Percentiles rank a stretch among this genome's conserved stretches.
phyloP scores from a whole-genome alignment of 2,888 invertebrate genomes.

The Drosophila neotestacea region DNA sequence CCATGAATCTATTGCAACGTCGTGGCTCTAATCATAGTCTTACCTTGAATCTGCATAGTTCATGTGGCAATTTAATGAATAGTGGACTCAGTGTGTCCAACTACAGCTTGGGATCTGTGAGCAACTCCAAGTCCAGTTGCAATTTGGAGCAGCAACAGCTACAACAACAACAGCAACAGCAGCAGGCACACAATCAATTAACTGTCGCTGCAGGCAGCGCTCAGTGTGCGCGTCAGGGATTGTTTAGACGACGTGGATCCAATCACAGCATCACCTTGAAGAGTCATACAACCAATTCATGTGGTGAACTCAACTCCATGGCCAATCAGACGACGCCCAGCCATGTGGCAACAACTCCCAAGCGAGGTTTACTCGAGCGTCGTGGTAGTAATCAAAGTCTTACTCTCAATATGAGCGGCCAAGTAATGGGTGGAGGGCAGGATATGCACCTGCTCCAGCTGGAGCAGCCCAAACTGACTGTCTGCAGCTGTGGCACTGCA shows the following conservation, averaged over 20 bases:
- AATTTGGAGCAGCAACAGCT: constrained; percentile 69
- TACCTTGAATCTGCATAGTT: constrained; percentile 87
- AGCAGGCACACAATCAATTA: constrained; percentile 40
- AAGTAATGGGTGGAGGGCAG: constrained; percentile 33
- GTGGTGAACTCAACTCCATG: constrained; percentile 86
- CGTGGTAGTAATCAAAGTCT: constrained; percentile 96
- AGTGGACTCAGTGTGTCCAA: constrained; percentile 86
- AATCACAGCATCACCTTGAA: constrained; percentile 87
- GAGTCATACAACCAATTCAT: constrained; percentile 85
- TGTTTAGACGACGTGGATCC: constrained; percentile 84
- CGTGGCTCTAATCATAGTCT: constrained; percentile 88
- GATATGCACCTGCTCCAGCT: constrained; percentile 32
- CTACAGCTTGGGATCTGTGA: constrained; percentile 87
- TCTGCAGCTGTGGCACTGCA: constrained; percentile 69
- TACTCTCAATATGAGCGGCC: constrained; percentile 89
- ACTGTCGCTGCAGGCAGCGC: constrained; percentile 58
- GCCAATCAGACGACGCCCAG: constrained; percentile 84
- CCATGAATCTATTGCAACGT: constrained; percentile 86
- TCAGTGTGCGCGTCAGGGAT: constrained; percentile 64
- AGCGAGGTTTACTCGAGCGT: constrained; percentile 92
- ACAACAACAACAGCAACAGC: constrained; percentile 19
- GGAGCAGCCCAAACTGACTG: constrained; percentile 64
- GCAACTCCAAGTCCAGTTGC: constrained; percentile 81
- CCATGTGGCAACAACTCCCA: constrained; percentile 80
- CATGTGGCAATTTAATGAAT: constrained; percentile 85